These are phyloP conservation scores for Hydrolagus affinis DNA, from an alignment of 2,113 vertebrate species.

Conservation along the genomic window DNA sequence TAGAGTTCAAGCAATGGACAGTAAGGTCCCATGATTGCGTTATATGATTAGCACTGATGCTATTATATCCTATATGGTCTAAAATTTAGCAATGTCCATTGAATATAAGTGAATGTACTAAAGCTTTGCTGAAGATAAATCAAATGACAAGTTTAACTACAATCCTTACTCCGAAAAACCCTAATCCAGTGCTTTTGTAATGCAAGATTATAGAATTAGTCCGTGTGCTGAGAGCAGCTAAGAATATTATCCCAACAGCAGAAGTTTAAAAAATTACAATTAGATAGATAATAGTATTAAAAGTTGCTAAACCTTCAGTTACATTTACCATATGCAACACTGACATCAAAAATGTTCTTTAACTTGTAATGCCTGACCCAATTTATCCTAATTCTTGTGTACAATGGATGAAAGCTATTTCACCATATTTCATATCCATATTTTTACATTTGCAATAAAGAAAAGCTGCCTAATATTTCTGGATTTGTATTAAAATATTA, in stretches of 20 bases:
- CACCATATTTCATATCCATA: not conserved
- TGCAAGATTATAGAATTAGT: not conserved
- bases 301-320: too few relatives aligned
- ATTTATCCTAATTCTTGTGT: constrained; percentile 2
- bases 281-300: not conserved
- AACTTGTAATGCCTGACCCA: not conserved
- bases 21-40: too few relatives aligned
- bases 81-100: too few relatives aligned
- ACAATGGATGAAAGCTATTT: not conserved
- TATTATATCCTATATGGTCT: too few relatives aligned
- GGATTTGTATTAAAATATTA: too few relatives aligned
- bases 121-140: too few relatives aligned
- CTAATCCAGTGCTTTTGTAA: not conserved
- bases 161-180: not conserved
- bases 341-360: not conserved
- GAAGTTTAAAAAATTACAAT: constrained; percentile 5
- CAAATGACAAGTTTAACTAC: not conserved
- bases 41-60: too few relatives aligned
- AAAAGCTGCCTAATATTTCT: not conserved
- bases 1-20: too few relatives aligned
- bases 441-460: not conserved
- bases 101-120: too few relatives aligned
- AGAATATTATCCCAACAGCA: not conserved
- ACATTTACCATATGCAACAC: not conserved
- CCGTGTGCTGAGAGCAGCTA: not conserved